Percentiles rank a stretch among this genome's conserved stretches.
phyloP scores from a whole-genome alignment of 1,140 invertebrate species.

The Drosophila lacertosa region DNA sequence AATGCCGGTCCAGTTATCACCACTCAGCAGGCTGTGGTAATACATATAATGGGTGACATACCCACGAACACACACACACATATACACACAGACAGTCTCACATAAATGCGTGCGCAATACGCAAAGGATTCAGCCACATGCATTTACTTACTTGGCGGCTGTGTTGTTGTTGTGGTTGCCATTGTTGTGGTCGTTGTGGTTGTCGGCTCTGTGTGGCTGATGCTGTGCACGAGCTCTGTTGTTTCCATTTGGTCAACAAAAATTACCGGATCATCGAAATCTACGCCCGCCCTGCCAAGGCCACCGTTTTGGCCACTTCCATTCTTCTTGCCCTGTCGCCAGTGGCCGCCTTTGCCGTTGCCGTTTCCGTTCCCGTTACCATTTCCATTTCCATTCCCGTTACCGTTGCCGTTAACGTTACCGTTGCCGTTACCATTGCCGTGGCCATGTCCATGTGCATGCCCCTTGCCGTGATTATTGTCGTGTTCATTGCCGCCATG shows the following conservation, averaged over 20 bases:
- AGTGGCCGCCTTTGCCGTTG: conserved; percentile 70
- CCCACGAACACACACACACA: not conserved
- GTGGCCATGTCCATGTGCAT: conserved; percentile 84
- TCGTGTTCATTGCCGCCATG: conserved; percentile 85
- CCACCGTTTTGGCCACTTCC: conserved; percentile 44
- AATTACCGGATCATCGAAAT: conserved; percentile 83
- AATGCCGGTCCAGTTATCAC: conserved; percentile 2
- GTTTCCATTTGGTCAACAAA: conserved; percentile 85
- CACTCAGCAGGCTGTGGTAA: conserved; percentile 1
- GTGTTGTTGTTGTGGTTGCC: conserved; percentile 87
- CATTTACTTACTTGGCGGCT: conserved; percentile 88
- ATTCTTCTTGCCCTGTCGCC: conserved; percentile 53
- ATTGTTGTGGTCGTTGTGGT: conserved; percentile 85
- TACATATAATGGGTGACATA: not conserved
- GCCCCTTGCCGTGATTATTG: conserved; percentile 84
- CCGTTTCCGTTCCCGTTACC: conserved; percentile 23
- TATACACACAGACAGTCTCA: conserved; percentile 5
- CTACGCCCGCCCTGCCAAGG: conserved; percentile 83
- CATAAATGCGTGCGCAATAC: not conserved
- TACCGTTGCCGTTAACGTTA: conserved; percentile 73
- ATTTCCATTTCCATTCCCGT: conserved; percentile 37
- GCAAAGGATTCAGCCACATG: conserved; percentile 48
- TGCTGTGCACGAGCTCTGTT: conserved; percentile 84
- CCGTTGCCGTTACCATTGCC: conserved; percentile 83
- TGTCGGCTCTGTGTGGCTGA: conserved; percentile 85